Evolutionary conservation across 2,113 vertebrate species (phyloP), one percentile per base, ranked within the genome.

Genomic region (Menidia beryllina): DNA sequence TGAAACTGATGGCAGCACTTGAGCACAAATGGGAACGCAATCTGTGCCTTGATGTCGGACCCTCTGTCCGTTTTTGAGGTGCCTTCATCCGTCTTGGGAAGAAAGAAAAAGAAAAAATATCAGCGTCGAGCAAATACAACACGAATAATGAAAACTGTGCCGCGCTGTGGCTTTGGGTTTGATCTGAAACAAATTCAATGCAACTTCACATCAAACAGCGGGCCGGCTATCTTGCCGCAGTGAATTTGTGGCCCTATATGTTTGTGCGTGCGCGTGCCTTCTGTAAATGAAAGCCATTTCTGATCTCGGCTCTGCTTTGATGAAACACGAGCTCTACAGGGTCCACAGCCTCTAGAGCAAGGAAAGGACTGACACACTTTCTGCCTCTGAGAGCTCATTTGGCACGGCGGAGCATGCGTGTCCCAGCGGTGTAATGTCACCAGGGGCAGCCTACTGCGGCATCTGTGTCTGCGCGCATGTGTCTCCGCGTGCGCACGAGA

Each of bases 321-420:
- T 62, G 69, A 65, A 80, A 72, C 50, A 61, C 51, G 59, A 81
- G 69, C 66, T 63, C 75, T 52, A 68, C 63, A 52, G 59, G 60
- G 72, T 54, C 62, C 49, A 41, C 19, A 39, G 60, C 64, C 58
- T 60, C 58, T 57, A 39, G 64, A 81, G 70, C 38, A 50, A 38
- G 56, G 70, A 52, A 51, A 45, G 51, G 0, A 54, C 52, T 86
- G 76, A 78, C 72, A 74, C 69, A 83, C 65, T 77, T 72, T 81
- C 64, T 73, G 74, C 61, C 48, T 83, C 69, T 54, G 36, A 69
- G 82, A 70, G 69, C 77, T 85, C 72, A 84, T 85, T 85, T 88
- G 75, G 82, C 64, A 61, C 62, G 7, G 2, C 60, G 75, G 61
- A 81, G 83, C 79, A 69, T 38, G 39, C 41, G 17, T 71, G 72